Evolutionary conservation across 2,113 vertebrate species (phyloP).

Genomic region (Oncorhynchus clarkii): DNA sequence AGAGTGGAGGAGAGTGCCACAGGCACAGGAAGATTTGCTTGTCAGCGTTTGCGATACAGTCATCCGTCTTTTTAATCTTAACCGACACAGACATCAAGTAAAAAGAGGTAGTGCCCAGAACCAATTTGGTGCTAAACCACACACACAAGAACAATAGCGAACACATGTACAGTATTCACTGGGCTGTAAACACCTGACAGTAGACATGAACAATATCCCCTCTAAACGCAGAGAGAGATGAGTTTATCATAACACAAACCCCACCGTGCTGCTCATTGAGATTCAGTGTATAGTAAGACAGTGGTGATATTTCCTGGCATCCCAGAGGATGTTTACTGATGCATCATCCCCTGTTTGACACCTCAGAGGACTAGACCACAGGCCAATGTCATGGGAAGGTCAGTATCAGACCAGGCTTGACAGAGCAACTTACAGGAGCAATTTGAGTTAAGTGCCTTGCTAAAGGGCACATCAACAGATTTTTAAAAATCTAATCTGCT

Average conservation of each 20-base stretch:
- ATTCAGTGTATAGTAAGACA: too few relatives aligned
- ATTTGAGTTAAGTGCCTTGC: too few relatives aligned
- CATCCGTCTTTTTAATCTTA: constrained; percentile 63
- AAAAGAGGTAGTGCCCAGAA: constrained; percentile 51
- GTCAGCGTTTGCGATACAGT: constrained; percentile 51
- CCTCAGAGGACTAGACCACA: constrained; percentile 16
- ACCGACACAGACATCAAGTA: constrained; percentile 49
- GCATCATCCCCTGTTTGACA: constrained; percentile 38
- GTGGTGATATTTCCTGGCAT: constrained; percentile 38
- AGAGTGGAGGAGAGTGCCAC: constrained; percentile 33
- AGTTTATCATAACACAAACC: constrained; percentile 15
- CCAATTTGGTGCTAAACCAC: constrained; percentile 37
- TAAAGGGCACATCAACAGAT: too few relatives aligned
- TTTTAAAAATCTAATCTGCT: too few relatives aligned
- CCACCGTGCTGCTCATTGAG: too few relatives aligned
- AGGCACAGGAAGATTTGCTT: constrained; percentile 46
- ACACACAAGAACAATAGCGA: constrained; percentile 14
- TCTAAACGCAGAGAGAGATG: constrained; percentile 6
- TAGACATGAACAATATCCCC: constrained; percentile 28
- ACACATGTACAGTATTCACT: constrained; percentile 10
- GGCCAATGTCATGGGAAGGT: constrained; percentile 29
- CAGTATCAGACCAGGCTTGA: not conserved
- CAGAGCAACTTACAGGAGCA: too few relatives aligned
- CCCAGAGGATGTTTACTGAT: constrained; percentile 46
- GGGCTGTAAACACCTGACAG: constrained; percentile 34